Base-by-base conservation (phyloP, 1,140 invertebrate species). In the Diachasma alloeum region DNA sequence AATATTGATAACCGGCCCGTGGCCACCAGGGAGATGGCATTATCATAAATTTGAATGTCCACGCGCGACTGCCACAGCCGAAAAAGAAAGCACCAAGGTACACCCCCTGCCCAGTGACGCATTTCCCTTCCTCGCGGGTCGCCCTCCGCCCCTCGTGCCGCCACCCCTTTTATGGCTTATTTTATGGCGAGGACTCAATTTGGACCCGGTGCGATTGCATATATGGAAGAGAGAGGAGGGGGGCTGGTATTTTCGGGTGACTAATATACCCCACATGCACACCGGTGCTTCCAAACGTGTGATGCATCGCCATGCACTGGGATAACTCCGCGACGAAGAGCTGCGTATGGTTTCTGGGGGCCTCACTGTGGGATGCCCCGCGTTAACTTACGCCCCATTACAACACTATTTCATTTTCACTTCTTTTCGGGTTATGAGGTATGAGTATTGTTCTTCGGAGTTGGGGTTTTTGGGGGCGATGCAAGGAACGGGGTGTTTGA, bases 171-270 rank as follows among this genome's bases (percentile, higher is more conserved):
- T 85, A 88, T 83, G 82, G 85, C 85, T 88, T 87, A 87, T 82
- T 88, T 88, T 89, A 89, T 88, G 86, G 88, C 86, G 84, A 89
- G 84, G 86, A 88, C 87, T 88, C 87, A 89, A 88, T 88, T 89
- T 86, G 85, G 83, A 22, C 59, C 76, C 36, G 15, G 10, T 39
- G 36, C 31, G 5, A 17, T 68, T 39, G n/a, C 66, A 39, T 39
- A 39, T 39, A 31, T 26, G 1, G 22, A 0, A 8, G 59, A 26
- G 59, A 13, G 24, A 13, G 24, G 22, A 3, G 22, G 6, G 5
- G 36, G 26, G 56, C 0, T 76, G 53, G n/a, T 71, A 67, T 63
- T 46, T 39, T 68, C 39, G 70, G 77, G 73, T 85, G 83, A 85
- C 83, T 85, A 85, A 84, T 85, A 85, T 83, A 83, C 79, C 81